These are phyloP conservation scores for Brachionus calyciflorus DNA, from an alignment of 1,140 invertebrate species.

Conservation along the genomic window DNA sequence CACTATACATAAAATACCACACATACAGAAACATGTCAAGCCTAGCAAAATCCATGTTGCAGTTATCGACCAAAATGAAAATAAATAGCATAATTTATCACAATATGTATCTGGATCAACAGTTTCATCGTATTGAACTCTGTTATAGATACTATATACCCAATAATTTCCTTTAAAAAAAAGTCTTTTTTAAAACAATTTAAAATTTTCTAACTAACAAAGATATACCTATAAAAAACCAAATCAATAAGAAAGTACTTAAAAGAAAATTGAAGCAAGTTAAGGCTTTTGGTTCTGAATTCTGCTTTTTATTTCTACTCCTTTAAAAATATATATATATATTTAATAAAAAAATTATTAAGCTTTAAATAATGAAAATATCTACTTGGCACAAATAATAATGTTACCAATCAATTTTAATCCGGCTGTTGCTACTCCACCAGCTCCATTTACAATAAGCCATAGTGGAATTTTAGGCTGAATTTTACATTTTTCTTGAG, in stretches of 20 bases:
- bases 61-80: slow-evolving; percentile 42
- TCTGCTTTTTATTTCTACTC: background rate
- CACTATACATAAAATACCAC: slow-evolving; percentile 2
- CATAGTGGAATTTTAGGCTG: slow-evolving; percentile 36
- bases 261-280: background rate
- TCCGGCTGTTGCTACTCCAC: background rate
- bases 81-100: slow-evolving; percentile 40
- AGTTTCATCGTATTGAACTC: background rate
- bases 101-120: slow-evolving; percentile 31
- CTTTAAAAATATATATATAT: background rate
- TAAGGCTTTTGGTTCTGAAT: background rate
- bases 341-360: background rate
- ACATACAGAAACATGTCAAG: background rate
- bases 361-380: background rate
- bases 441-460: slow-evolving; percentile 15
- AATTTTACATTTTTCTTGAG: slow-evolving; percentile 33
- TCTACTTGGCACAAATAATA: background rate
- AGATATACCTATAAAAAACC: slow-evolving; percentile 37
- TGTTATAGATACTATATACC: slow-evolving; percentile 35
- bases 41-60: background rate
- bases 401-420: slow-evolving; percentile 26
- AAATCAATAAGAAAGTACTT: slow-evolving; percentile 7
- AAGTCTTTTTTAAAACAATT: background rate
- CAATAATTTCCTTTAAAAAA: slow-evolving; percentile 24
- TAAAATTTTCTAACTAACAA: background rate